These are phyloP conservation scores for Dasysyrphus albostriatus DNA, from an alignment of 2,888 invertebrate genomes.

Conservation along the genomic window DNA sequence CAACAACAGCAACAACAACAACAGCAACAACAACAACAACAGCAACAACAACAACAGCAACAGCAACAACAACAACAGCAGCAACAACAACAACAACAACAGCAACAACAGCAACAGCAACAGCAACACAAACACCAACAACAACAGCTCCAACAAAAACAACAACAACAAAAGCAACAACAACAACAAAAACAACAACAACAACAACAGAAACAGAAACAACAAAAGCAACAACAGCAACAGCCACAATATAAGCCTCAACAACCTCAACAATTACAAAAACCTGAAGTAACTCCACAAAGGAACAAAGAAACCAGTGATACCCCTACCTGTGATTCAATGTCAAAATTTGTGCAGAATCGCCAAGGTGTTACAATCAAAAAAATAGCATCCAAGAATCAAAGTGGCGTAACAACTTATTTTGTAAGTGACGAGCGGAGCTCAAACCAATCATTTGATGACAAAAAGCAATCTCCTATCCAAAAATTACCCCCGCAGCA, in stretches of 20 bases:
- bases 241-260: not conserved
- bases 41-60: not conserved
- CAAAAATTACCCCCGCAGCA: slow-evolving; percentile 9
- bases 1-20: not conserved
- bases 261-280: slow-evolving; percentile 13
- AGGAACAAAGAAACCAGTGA: not conserved
- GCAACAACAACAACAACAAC: not conserved
- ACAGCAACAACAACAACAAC: not conserved
- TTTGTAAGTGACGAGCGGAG: slow-evolving; percentile 3
- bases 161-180: not conserved
- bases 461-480: not conserved
- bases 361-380: slow-evolving; percentile 81
- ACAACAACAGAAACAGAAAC: slow-evolving; percentile 40
- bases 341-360: slow-evolving; percentile 79
- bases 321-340: slow-evolving; percentile 68
- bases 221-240: not conserved
- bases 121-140: not conserved
- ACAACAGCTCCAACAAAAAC: not conserved
- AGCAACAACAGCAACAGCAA: not conserved
- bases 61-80: slow-evolving; percentile 31
- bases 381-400: slow-evolving; percentile 78
- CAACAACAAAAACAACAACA: slow-evolving; percentile 8
- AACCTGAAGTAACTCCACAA: not conserved
- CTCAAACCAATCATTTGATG: not conserved
- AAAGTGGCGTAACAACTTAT: slow-evolving; percentile 3